A percentile compares a stretch with the other conserved stretches of the same genome.
Conservation (phyloP, 1,140 invertebrate species). For the Chironomus striatipennis region DNA sequence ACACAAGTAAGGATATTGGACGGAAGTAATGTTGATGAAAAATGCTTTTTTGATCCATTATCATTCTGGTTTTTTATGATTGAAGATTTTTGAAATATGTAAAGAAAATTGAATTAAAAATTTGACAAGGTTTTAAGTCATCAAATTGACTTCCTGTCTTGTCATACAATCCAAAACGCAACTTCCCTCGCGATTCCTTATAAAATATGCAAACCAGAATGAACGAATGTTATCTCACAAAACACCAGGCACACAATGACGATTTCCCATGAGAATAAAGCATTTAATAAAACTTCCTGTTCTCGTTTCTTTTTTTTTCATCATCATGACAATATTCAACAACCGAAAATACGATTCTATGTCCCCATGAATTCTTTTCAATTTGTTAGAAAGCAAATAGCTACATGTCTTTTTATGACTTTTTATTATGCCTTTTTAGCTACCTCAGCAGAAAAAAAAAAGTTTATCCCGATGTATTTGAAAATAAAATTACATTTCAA, state of each 20-base stretch:
- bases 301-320: not conserved
- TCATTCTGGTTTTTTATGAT: too few relatives aligned
- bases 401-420: not conserved
- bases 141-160: too few relatives aligned
- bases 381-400: not conserved
- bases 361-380: not conserved
- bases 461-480: not conserved
- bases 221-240: not conserved
- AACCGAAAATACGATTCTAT: too few relatives aligned
- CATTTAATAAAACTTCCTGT: constrained; percentile 5
- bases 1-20: not conserved
- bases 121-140: too few relatives aligned
- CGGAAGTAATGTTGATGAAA: too few relatives aligned
- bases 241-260: not conserved
- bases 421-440: not conserved
- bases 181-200: too few relatives aligned
- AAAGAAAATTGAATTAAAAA: too few relatives aligned
- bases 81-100: too few relatives aligned
- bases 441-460: not conserved
- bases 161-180: too few relatives aligned
- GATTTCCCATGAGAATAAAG: not conserved
- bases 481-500: not conserved
- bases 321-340: not conserved
- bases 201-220: not conserved
- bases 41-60: too few relatives aligned